phyloP scores from a whole-genome alignment of 2,797 vertebrate genomes.

The Champsocephalus gunnari region DNA sequence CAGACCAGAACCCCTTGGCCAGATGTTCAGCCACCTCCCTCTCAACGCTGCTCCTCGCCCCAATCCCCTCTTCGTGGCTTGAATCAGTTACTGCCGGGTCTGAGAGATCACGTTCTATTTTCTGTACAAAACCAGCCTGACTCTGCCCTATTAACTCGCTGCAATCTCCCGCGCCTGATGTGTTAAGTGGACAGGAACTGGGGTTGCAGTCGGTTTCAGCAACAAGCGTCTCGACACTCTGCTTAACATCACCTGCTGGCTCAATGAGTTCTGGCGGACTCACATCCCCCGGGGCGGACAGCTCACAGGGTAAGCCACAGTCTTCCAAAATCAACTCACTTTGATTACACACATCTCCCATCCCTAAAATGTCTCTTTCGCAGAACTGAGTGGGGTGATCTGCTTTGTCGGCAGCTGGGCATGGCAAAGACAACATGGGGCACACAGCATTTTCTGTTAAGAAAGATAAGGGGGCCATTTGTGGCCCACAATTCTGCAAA shows the following conservation, averaged over 20 bases:
- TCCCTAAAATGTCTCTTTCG: slow-evolving; percentile 72
- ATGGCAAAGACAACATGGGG: slow-evolving; percentile 77
- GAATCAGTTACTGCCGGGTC: slow-evolving; percentile 50
- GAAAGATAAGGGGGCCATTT: slow-evolving; percentile 74
- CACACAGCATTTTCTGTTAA: slow-evolving; percentile 67
- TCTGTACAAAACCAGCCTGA: slow-evolving; percentile 37
- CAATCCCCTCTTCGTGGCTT: slow-evolving; percentile 51
- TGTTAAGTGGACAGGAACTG: slow-evolving; percentile 57
- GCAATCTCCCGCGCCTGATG: slow-evolving; percentile 47
- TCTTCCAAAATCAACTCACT: slow-evolving; percentile 65
- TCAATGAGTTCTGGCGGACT: slow-evolving; percentile 55
- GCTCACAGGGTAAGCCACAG: slow-evolving; percentile 70
- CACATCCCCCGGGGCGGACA: slow-evolving; percentile 47
- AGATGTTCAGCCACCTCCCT: slow-evolving; percentile 97
- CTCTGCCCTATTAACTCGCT: slow-evolving; percentile 53
- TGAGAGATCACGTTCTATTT: slow-evolving; percentile 51
- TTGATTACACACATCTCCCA: slow-evolving; percentile 69
- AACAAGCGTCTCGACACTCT: slow-evolving; percentile 54
- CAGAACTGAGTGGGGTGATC: slow-evolving; percentile 64
- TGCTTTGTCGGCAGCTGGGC: slow-evolving; percentile 57
- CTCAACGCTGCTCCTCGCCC: slow-evolving; percentile 90
- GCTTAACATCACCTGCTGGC: slow-evolving; percentile 51
- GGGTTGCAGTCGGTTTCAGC: slow-evolving; percentile 56
- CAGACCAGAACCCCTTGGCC: slow-evolving; percentile 95
- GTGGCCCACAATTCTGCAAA: slow-evolving; percentile 81